These are phyloP conservation scores for Alloscopus bannaensis DNA, from an alignment of 2,888 invertebrate genomes.

Conservation along the genomic window DNA sequence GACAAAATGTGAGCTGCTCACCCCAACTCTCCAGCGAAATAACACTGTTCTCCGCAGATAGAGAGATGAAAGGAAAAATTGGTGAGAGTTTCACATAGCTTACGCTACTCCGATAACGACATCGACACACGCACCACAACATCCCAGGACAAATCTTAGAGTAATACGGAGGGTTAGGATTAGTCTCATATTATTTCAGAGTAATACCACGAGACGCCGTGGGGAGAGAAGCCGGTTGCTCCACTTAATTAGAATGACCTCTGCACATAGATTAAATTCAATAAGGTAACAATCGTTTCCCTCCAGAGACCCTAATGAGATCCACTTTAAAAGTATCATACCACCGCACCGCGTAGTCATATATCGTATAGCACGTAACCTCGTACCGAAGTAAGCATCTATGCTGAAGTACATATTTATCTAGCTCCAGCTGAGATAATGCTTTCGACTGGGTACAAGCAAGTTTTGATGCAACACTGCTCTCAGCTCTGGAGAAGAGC, in stretches of 20 bases:
- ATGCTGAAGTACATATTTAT: no score
- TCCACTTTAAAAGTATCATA: conserved; percentile 63
- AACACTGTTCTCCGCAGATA: conserved; percentile 6
- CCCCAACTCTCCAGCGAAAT: neutral
- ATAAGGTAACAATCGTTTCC: conserved; percentile 60
- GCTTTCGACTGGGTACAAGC: neutral
- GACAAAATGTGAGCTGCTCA: conserved; percentile 44
- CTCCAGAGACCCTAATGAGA: conserved; percentile 52
- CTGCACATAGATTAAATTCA: conserved; percentile 64
- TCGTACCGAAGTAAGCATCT: no score
- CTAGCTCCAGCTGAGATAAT: conserved; percentile 34
- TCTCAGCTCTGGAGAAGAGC: no score
- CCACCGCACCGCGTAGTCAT: no score
- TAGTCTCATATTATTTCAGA: conserved; percentile 44
- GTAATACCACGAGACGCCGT: conserved; percentile 34
- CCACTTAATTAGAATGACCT: conserved; percentile 71
- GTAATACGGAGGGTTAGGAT: conserved; percentile 25
- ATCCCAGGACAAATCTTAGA: neutral
- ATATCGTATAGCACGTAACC: no score
- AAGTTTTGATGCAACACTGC: no score
- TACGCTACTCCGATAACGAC: neutral
- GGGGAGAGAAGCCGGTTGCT: conserved; percentile 54
- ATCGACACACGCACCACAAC: neutral
- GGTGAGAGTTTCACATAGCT: neutral
- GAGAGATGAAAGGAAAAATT: neutral